phyloP scores from a whole-genome alignment of 2,888 invertebrate genomes.

The Cheilosia variabilis region DNA sequence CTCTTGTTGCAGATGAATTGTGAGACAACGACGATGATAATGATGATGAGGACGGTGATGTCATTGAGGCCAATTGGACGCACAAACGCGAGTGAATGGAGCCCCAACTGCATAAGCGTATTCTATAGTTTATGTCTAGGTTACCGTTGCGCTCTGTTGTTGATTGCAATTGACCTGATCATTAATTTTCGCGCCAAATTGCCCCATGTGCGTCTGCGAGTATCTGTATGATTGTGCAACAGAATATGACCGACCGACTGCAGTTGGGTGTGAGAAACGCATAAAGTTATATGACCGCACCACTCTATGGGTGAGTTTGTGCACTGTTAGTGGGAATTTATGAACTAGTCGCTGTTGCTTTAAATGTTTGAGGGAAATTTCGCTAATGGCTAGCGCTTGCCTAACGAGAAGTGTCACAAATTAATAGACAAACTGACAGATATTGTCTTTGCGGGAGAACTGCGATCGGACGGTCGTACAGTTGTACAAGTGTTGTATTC shows the following conservation, averaged over 20 bases:
- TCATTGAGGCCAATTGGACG: conserved; percentile 66
- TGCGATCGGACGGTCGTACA: no score
- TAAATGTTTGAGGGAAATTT: not conserved
- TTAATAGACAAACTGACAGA: not conserved
- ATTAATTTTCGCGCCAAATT: conserved; percentile 55
- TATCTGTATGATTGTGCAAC: conserved; percentile 23
- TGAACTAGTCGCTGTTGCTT: not conserved
- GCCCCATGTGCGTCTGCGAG: conserved; percentile 19
- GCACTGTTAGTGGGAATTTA: conserved; percentile 28
- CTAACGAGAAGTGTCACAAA: conserved; percentile 14
- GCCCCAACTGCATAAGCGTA: conserved; percentile 37
- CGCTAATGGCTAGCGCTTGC: not conserved
- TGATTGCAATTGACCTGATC: conserved; percentile 70
- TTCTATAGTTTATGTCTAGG: conserved; percentile 58
- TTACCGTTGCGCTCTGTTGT: conserved; percentile 36
- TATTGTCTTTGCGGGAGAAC: not conserved
- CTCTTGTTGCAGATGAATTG: conserved; percentile 66
- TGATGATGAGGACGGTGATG: conserved; percentile 60
- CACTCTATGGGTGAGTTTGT: not conserved
- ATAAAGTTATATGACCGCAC: not conserved
- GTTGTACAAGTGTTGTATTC: no score
- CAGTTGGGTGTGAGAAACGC: conserved; percentile 31
- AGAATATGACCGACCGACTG: conserved; percentile 5
- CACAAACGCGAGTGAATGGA: conserved; percentile 28
- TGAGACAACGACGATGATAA: conserved; percentile 58